A percentile compares a stretch with the other conserved stretches of the same genome.
These are phyloP conservation scores for Nycticryphes semicollaris DNA, from an alignment of 2,113 vertebrate genomes.

Conservation along the genomic window DNA sequence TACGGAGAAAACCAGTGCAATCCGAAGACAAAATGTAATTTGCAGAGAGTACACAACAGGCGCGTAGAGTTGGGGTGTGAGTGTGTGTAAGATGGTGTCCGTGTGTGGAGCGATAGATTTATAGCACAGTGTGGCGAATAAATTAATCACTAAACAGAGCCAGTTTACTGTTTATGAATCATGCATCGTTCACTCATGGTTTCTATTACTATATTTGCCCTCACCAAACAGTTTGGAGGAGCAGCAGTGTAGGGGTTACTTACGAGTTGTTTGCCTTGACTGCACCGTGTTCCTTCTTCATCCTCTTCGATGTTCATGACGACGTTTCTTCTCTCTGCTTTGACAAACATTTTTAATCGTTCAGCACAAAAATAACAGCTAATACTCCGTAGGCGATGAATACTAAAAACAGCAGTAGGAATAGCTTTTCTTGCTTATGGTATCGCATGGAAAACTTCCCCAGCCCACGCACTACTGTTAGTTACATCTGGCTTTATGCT, in stretches of 20 bases:
- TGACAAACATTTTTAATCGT: neutral
- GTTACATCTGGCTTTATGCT: neutral
- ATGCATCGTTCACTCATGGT: neutral
- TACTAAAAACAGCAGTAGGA: neutral
- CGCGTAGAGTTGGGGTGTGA: neutral
- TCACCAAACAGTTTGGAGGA: neutral
- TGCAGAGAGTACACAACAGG: neutral
- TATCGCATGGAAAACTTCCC: neutral
- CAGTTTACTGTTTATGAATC: neutral
- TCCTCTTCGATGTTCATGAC: neutral
- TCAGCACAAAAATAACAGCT: neutral
- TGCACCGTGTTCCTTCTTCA: accelerated
- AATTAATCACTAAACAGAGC: neutral
- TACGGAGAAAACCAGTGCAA: neutral
- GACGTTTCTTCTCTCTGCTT: neutral
- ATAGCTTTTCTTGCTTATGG: neutral
- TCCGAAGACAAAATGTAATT: neutral
- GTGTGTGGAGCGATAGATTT: neutral
- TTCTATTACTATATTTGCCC: neutral
- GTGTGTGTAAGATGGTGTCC: neutral
- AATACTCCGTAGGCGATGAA: neutral
- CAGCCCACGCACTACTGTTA: neutral
- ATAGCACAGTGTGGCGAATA: neutral
- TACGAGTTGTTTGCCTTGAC: neutral
- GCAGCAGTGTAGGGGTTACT: neutral